phyloP scores from a whole-genome alignment of 2,888 invertebrate species.

The Phyllotreta striolata region DNA sequence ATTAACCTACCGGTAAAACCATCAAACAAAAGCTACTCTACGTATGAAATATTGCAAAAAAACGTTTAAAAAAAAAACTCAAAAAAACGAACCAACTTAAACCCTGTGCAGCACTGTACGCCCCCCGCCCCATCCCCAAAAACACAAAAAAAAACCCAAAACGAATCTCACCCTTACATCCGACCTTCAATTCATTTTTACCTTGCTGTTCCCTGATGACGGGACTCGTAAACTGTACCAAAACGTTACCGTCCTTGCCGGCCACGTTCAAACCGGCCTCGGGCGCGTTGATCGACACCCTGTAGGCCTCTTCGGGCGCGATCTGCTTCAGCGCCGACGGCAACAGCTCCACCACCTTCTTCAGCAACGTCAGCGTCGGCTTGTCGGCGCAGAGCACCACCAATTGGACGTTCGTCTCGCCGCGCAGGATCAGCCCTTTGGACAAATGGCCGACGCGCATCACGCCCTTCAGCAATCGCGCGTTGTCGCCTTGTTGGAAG shows the following conservation, averaged over 20 bases:
- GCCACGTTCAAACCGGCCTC: constrained; percentile 86
- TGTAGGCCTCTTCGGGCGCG: constrained; percentile 80
- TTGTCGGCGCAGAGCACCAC: constrained; percentile 96
- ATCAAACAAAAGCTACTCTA: no score
- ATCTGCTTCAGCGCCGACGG: constrained; percentile 79
- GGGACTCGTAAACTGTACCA: constrained; percentile 91
- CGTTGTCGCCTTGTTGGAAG: constrained; percentile 70
- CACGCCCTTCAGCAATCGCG: constrained; percentile 90
- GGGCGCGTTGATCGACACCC: constrained; percentile 82
- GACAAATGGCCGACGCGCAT: constrained; percentile 95
- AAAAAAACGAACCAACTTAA: constrained; percentile 56
- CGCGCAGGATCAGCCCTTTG: constrained; percentile 87
- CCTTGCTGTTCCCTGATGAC: constrained; percentile 84
- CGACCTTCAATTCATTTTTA: constrained; percentile 53
- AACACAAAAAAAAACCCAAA: no score
- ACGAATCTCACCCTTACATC: constrained; percentile 18
- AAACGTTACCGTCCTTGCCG: constrained; percentile 81
- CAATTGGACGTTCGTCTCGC: constrained; percentile 88
- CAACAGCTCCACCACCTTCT: constrained; percentile 82
- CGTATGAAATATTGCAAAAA: background rate
- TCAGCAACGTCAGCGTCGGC: constrained; percentile 86
- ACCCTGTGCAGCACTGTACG: constrained; percentile 59
- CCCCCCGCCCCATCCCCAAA: no score
- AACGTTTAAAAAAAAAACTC: constrained; percentile 17
- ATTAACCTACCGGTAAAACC: no score